Conservation (phyloP, 2,888 invertebrate species). For the Reticulitermes lucifugus region DNA sequence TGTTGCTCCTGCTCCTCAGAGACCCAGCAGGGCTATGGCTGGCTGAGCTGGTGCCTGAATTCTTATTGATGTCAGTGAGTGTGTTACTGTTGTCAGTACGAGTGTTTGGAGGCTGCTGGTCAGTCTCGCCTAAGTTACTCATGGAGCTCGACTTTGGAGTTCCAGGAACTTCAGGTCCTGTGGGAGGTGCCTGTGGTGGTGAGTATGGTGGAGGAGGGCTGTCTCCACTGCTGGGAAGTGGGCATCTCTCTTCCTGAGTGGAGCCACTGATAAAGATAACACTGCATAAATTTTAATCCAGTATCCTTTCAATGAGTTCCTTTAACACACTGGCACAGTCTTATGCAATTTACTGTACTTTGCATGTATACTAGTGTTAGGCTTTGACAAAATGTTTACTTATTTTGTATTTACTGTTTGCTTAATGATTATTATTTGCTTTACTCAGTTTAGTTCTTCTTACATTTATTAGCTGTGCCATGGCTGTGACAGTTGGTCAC, state of each 20-base stretch:
- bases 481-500: too few relatives aligned
- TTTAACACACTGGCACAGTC: not conserved
- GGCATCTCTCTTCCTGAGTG: conserved; percentile 55
- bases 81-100: conserved; percentile 41
- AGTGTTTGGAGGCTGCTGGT: conserved; percentile 35
- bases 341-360: not conserved
- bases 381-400: too few relatives aligned
- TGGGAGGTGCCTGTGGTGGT: conserved; percentile 55
- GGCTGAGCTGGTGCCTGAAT: conserved; percentile 50
- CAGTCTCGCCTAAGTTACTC: conserved; percentile 45
- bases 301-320: too few relatives aligned
- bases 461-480: too few relatives aligned
- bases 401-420: too few relatives aligned
- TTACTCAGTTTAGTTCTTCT: too few relatives aligned
- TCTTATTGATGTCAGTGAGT: conserved; percentile 49
- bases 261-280: conserved; percentile 53
- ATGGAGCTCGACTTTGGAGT: conserved; percentile 48
- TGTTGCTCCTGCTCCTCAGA: conserved; percentile 52
- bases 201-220: conserved; percentile 66
- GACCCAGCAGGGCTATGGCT: conserved; percentile 51
- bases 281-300: not conserved
- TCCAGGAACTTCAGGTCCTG: conserved; percentile 41
- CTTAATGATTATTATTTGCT: too few relatives aligned
- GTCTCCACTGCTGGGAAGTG: conserved; percentile 56
- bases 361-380: too few relatives aligned